These are phyloP conservation scores for Acleris sparsana DNA, from an alignment of 2,888 invertebrate genomes.

Conservation along the genomic window DNA sequence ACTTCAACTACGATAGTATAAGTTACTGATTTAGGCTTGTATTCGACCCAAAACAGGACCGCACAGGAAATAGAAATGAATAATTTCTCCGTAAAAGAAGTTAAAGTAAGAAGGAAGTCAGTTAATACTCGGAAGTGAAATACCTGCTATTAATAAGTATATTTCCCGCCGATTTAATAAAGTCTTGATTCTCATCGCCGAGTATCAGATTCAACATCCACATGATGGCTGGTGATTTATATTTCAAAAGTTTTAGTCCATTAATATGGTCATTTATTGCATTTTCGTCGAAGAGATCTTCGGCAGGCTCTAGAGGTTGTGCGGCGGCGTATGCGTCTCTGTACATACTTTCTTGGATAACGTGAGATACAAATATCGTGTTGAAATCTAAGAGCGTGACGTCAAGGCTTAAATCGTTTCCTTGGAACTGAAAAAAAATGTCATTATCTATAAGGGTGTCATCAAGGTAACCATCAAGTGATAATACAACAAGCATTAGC, in stretches of 20 bases:
- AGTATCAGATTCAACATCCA: constrained; percentile 60
- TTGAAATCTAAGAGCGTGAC: constrained; percentile 60
- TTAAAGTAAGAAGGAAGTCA: no score
- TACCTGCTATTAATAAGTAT: constrained; percentile 58
- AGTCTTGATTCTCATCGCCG: constrained; percentile 53
- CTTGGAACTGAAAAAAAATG: constrained; percentile 57
- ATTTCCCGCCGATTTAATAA: constrained; percentile 54
- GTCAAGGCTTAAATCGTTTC: constrained; percentile 43
- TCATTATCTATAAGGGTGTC: background rate
- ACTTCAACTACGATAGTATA: no score
- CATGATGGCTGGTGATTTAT: constrained; percentile 68
- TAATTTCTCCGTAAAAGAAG: no score
- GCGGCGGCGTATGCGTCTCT: constrained; percentile 55
- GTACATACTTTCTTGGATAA: constrained; percentile 69
- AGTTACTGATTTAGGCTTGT: no score
- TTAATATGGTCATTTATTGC: constrained; percentile 55
- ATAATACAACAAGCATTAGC: no score
- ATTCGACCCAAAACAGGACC: no score
- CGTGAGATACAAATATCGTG: constrained; percentile 65
- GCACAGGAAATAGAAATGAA: no score
- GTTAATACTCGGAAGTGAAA: constrained; percentile 1
- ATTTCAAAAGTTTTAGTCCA: constrained; percentile 52
- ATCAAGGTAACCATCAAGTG: no score
- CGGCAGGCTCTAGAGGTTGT: constrained; percentile 48
- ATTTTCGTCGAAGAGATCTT: constrained; percentile 54